Conservation (phyloP, 2,888 invertebrate genomes). For the Noctua janthe region DNA sequence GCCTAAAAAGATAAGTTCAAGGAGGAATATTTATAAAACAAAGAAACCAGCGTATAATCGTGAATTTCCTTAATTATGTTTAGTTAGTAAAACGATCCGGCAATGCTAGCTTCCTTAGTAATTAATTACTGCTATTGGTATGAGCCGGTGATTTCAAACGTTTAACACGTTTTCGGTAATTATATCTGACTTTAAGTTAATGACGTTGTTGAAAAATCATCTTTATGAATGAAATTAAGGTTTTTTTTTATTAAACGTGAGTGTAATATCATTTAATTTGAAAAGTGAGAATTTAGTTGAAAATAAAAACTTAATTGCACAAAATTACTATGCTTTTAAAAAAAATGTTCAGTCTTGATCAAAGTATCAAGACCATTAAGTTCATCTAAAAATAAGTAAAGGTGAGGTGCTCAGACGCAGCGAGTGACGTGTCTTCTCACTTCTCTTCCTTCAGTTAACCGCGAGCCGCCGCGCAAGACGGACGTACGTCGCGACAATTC, state of each 20-base stretch:
- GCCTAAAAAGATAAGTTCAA: conserved; percentile 43
- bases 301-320: neutral
- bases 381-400: conserved; percentile 81
- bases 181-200: neutral
- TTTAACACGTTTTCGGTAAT: conserved; percentile 31
- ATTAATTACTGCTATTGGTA: conserved; percentile 38
- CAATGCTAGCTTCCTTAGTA: conserved; percentile 45
- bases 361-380: conserved; percentile 78
- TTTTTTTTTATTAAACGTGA: neutral
- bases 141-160: conserved; percentile 21
- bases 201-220: neutral
- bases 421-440: conserved; percentile 87
- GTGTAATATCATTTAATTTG: neutral
- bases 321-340: too few species aligned
- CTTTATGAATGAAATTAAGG: neutral
- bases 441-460: conserved; percentile 85
- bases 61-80: conserved; percentile 58
- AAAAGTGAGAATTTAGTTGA: neutral
- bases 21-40: conserved; percentile 38
- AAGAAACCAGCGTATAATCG: conserved; percentile 23
- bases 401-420: conserved; percentile 88
- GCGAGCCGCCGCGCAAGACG: conserved; percentile 77
- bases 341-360: conserved; percentile 6
- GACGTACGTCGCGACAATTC: conserved; percentile 68
- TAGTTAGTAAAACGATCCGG: conserved; percentile 31